These are phyloP conservation scores for Pipra filicauda DNA, from an alignment of 2,113 vertebrate genomes.

Conservation along the genomic window DNA sequence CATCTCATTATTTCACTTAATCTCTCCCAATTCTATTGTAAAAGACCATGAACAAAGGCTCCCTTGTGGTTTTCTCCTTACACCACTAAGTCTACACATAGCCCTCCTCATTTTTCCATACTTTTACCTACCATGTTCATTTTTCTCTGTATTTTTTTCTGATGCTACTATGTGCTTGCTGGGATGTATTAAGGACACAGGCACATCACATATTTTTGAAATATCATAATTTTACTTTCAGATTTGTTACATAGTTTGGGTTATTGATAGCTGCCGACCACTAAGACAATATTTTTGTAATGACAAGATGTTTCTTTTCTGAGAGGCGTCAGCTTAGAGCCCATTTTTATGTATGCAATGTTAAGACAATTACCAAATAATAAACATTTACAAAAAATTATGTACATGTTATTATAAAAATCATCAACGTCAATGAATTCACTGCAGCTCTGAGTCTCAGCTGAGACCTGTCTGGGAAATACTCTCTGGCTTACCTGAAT, in stretches of 20 bases:
- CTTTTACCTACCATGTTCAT: not conserved
- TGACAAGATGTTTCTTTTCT: not conserved
- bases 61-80: not conserved
- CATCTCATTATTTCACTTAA: not conserved
- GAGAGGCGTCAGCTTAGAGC: not conserved
- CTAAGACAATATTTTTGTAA: not conserved
- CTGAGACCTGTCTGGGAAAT: not conserved
- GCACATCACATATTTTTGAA: not conserved
- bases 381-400: not conserved
- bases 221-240: not conserved
- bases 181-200: not conserved
- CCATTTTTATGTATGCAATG: not conserved
- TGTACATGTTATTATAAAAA: not conserved
- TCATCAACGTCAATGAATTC: not conserved
- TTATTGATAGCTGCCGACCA: not conserved
- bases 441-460: not conserved
- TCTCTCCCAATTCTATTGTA: not conserved
- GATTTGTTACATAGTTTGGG: not conserved
- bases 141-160: not conserved
- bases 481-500: not conserved
- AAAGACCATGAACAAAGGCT: not conserved
- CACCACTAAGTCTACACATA: not conserved
- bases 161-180: not conserved
- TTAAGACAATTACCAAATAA: not conserved
- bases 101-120: not conserved